These are phyloP conservation scores for Elephantulus edwardii DNA, from an alignment of 2,113 vertebrate genomes.

Conservation along the genomic window DNA sequence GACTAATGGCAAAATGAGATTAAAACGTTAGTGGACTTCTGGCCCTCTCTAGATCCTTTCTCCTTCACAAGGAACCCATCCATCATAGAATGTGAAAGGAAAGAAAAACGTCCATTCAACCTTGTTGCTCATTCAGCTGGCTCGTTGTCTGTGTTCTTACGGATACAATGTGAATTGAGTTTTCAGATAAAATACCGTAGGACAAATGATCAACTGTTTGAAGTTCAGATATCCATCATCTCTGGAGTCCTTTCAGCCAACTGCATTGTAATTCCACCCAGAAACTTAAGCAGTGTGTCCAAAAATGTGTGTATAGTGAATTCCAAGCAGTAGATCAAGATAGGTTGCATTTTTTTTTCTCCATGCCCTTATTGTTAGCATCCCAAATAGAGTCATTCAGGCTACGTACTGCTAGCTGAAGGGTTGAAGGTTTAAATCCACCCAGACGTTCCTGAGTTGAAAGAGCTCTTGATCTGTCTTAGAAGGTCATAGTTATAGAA, in stretches of 20 bases:
- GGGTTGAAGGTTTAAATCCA: not conserved
- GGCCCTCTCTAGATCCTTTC: not conserved
- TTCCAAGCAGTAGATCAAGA: not conserved
- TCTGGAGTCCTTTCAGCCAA: constrained; percentile 36
- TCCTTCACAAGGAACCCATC: constrained; percentile 15
- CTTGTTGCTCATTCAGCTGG: not conserved
- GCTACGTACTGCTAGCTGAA: not conserved
- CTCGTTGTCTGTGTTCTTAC: constrained; percentile 6
- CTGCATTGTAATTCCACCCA: constrained; percentile 17
- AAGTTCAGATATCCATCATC: constrained; percentile 48
- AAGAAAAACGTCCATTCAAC: constrained; percentile 5
- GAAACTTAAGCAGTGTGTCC: constrained; percentile 8
- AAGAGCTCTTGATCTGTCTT: not conserved
- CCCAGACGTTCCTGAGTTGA: not conserved
- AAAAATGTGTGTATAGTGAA: not conserved
- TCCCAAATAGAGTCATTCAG: not conserved
- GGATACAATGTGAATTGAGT: constrained; percentile 7
- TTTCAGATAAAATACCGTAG: constrained; percentile 37
- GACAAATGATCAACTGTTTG: constrained; percentile 25
- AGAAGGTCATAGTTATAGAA: not conserved
- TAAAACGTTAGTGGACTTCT: not conserved
- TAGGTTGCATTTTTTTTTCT: constrained; percentile 34
- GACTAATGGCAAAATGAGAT: not conserved
- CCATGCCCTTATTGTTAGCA: not conserved
- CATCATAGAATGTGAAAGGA: constrained; percentile 1